These are phyloP conservation scores for Hiodon alosoides DNA, from an alignment of 2,113 vertebrate species.

Conservation along the genomic window DNA sequence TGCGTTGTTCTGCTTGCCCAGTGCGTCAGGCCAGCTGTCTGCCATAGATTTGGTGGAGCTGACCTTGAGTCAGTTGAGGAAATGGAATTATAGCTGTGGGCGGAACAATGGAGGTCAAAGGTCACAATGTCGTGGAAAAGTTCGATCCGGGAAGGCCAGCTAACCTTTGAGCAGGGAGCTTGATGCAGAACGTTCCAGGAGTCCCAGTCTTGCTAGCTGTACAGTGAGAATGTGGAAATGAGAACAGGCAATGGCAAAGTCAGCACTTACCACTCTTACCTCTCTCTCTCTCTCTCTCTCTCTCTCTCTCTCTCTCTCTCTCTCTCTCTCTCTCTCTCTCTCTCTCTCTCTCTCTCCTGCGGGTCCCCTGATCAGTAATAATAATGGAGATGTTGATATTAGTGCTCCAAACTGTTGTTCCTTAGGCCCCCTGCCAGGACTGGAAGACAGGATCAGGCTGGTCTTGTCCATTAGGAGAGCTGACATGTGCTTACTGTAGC, in stretches of 20 bases:
- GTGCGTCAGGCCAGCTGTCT: too few relatives aligned
- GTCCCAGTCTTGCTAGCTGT: neutral
- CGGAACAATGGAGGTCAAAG: neutral
- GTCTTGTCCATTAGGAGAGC: too few relatives aligned
- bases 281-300: conserved; percentile 8
- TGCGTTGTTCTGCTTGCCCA: too few relatives aligned
- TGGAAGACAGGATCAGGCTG: too few relatives aligned
- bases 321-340: conserved; percentile 8
- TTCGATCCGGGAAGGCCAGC: neutral
- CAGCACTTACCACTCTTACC: neutral
- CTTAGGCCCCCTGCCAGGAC: too few relatives aligned
- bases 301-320: conserved; percentile 11
- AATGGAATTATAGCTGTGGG: neutral
- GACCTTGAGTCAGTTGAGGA: neutral
- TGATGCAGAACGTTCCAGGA: neutral
- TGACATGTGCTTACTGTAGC: too few relatives aligned
- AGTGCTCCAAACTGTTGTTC: too few relatives aligned
- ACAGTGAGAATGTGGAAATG: neutral
- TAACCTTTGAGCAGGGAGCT: neutral
- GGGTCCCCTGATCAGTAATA: too few relatives aligned
- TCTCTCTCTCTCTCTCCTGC: conserved; percentile 4
- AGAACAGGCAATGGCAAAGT: neutral
- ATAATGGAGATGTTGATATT: too few relatives aligned
- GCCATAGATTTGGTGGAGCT: neutral
- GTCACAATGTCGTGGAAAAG: neutral